Evolutionary conservation across 2,113 vertebrate species (phyloP).

Genomic region (Struthidea cinerea): DNA sequence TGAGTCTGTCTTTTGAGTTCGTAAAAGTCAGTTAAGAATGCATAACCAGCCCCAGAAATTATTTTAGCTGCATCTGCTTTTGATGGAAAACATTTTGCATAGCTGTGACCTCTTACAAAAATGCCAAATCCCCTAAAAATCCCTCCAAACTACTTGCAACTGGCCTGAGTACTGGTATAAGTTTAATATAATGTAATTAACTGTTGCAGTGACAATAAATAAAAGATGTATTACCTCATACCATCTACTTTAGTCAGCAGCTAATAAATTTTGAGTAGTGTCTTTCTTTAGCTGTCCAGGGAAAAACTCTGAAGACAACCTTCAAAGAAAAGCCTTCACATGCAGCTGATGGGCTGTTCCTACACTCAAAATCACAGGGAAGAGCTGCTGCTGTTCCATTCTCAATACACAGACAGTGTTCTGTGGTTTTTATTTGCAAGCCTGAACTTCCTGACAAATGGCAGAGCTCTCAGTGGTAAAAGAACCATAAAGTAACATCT

Average conservation of each 20-base stretch:
- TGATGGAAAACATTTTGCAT: slow-evolving; percentile 11
- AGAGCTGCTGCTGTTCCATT: neutral
- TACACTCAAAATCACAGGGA: neutral
- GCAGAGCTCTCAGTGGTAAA: neutral
- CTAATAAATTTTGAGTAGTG: neutral
- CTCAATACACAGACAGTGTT: neutral
- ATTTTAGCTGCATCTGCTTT: slow-evolving; percentile 7
- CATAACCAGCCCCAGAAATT: neutral
- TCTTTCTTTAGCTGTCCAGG: neutral
- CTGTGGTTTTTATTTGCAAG: neutral
- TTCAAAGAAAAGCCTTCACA: neutral
- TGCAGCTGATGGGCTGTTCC: neutral
- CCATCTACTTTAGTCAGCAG: neutral
- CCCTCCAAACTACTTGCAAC: neutral
- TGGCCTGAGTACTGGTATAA: neutral
- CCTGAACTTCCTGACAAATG: neutral
- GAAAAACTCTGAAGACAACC: neutral
- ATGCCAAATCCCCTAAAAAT: neutral
- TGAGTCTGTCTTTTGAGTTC: neutral
- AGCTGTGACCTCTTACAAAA: neutral
- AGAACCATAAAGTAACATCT: neutral
- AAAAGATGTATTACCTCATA: neutral
- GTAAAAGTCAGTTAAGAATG: slow-evolving; percentile 22
- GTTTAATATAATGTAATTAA: neutral
- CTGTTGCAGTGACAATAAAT: neutral